Conservation (phyloP, 2,797 vertebrate species). For the Cyprinella venusta region DNA sequence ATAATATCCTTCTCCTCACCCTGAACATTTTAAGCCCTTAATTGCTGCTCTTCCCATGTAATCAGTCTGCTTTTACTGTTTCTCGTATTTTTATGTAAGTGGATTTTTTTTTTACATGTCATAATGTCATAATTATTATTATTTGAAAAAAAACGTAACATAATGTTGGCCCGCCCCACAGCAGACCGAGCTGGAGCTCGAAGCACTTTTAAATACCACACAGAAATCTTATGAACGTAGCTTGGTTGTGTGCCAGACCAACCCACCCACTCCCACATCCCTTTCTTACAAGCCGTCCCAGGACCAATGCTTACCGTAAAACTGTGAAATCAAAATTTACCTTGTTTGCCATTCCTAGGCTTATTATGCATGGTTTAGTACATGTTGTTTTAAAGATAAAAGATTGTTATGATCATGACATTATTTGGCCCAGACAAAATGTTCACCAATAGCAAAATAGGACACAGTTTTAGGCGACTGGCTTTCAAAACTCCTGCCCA, state of each 20-base stretch:
- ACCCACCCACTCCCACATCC: constrained; percentile 39
- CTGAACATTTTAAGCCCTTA: constrained; percentile 52
- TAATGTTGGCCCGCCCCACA: constrained; percentile 48
- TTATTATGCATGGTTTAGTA: neutral
- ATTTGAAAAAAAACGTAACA: constrained; percentile 35
- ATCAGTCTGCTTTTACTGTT: constrained; percentile 68
- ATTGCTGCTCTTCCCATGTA: constrained; percentile 68
- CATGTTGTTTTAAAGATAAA: neutral
- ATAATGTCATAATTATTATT: constrained; percentile 60
- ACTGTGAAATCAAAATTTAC: neutral
- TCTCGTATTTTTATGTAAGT: constrained; percentile 52
- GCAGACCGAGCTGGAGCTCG: neutral
- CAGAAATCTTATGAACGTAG: constrained; percentile 36
- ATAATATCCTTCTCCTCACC: constrained; percentile 67
- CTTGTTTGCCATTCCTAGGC: neutral
- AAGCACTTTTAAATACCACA: constrained; percentile 21
- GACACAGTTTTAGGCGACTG: neutral
- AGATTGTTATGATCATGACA: neutral
- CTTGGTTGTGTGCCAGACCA: constrained; percentile 44
- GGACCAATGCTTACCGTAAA: neutral
- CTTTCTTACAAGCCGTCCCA: constrained; percentile 40
- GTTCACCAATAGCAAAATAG: neutral
- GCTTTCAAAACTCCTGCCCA: neutral
- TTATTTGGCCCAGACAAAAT: no score
- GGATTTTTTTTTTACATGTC: constrained; percentile 55